Conservation (phyloP, 2,888 invertebrate genomes). For the Eilema sororculum region DNA sequence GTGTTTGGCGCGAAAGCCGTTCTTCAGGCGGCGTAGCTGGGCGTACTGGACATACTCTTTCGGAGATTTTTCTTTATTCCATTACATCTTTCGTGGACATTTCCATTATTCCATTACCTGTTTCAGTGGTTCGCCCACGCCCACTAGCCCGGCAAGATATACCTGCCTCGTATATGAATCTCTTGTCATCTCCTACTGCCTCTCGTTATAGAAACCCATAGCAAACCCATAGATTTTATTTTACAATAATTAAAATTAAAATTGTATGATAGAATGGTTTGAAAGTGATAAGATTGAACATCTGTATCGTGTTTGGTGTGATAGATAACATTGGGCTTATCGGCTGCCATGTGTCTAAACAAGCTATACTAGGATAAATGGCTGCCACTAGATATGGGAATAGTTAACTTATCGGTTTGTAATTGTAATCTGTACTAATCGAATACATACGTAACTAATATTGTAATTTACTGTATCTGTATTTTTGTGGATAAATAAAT, state of each 20-base stretch:
- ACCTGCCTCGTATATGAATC: too few species aligned
- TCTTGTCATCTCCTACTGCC: background rate
- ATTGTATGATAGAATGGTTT: background rate
- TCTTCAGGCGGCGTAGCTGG: too few species aligned
- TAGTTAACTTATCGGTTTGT: background rate
- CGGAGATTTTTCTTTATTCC: too few species aligned
- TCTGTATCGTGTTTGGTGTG: constrained; percentile 7
- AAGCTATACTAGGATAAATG: constrained; percentile 8
- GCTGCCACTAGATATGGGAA: background rate
- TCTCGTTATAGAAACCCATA: background rate
- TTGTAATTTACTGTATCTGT: too few species aligned
- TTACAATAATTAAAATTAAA: background rate
- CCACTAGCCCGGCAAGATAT: too few species aligned
- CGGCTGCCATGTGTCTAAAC: constrained; percentile 17
- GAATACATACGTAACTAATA: too few species aligned
- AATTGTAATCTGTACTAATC: too few species aligned
- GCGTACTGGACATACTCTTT: too few species aligned
- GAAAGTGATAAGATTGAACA: constrained; percentile 3
- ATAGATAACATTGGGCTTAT: constrained; percentile 22
- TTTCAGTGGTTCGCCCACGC: background rate
- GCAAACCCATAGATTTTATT: background rate
- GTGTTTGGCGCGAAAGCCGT: too few species aligned
- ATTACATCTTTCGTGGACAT: too few species aligned
- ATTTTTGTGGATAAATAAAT: too few species aligned
- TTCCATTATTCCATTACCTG: background rate